Conservation (phyloP, 2,113 vertebrate species). For the Mesembrinibis cayennensis region DNA sequence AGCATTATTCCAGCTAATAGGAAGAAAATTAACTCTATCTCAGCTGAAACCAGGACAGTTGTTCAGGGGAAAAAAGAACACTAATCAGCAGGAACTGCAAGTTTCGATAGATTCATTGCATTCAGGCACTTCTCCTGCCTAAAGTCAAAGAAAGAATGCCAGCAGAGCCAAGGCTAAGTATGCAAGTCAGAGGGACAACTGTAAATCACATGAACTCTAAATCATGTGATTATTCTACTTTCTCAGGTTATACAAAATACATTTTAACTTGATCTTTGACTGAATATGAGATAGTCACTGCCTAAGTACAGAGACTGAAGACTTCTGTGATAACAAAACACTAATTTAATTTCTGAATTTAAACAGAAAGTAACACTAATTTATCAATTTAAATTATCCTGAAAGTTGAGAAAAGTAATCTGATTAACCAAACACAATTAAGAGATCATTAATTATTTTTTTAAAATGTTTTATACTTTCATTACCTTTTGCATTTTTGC, state of each 20-base stretch:
- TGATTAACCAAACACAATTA: neutral
- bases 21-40: too few species aligned
- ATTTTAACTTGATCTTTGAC: neutral
- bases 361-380: neutral
- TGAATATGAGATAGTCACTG: neutral
- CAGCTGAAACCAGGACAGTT: too few species aligned
- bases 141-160: neutral
- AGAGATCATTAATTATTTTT: neutral
- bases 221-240: neutral
- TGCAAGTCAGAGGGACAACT: neutral
- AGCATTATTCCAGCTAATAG: too few species aligned
- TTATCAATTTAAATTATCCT: neutral
- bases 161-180: neutral
- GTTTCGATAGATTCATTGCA: neutral
- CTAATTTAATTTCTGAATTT: neutral
- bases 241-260: neutral
- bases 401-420: neutral
- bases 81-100: neutral
- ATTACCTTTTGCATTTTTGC: conserved; percentile 84
- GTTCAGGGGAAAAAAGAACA: neutral
- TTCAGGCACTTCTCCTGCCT: neutral
- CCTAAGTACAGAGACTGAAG: neutral
- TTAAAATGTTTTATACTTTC: neutral
- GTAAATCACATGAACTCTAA: neutral
- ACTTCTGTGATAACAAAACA: neutral